phyloP scores from a whole-genome alignment of 2,113 vertebrate species.

The Corythaeola cristata region DNA sequence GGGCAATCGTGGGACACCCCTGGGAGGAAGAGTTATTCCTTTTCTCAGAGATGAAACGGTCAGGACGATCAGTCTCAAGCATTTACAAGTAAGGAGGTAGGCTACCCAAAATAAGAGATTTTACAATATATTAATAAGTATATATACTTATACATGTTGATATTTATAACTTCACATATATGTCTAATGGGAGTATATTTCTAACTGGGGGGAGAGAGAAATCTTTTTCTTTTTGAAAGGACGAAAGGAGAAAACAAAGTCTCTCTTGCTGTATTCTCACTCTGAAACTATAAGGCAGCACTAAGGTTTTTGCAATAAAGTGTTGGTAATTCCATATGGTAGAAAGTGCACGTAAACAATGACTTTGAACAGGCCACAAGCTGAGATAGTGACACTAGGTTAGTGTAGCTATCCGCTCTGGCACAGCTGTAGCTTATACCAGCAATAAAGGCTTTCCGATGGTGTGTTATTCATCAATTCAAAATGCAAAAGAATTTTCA shows the following conservation, averaged over 20 bases:
- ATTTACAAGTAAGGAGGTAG: neutral
- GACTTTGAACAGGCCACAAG: slow-evolving; percentile 52
- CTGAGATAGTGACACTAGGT: slow-evolving; percentile 6
- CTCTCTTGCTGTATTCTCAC: neutral
- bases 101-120: neutral
- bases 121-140: neutral
- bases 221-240: neutral
- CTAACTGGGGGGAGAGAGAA: neutral
- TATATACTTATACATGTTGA: neutral
- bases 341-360: slow-evolving; percentile 11
- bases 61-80: neutral
- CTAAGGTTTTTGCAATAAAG: neutral
- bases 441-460: slow-evolving; percentile 9
- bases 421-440: slow-evolving; percentile 38
- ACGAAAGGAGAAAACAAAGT: neutral
- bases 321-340: slow-evolving; percentile 28
- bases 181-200: neutral
- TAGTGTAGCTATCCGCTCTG: neutral
- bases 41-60: neutral
- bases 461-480: neutral
- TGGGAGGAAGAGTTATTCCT: neutral
- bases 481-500: slow-evolving; percentile 40
- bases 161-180: neutral
- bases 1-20: neutral
- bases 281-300: neutral